Percentiles rank a stretch among this genome's conserved stretches.
Conservation (phyloP, 2,888 invertebrate genomes). For the Nymphalis urticae region DNA sequence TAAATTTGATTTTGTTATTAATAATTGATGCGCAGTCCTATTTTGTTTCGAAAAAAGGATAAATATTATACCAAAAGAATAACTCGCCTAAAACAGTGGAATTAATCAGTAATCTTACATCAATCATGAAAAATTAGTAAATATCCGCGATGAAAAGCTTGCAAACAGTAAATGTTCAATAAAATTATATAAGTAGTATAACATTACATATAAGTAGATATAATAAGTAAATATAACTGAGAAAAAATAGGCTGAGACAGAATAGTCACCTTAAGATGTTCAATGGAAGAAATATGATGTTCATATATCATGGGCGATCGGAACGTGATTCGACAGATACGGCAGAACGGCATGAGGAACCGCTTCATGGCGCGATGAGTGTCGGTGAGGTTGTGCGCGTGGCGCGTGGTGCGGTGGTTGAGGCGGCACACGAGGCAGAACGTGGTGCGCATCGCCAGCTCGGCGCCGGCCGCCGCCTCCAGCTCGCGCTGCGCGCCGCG, state of each 20-base stretch:
- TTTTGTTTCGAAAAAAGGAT: no score
- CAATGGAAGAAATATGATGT: constrained; percentile 90
- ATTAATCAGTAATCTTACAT: no score
- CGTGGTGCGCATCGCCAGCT: constrained; percentile 83
- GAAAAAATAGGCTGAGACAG: neutral
- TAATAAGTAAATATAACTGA: no score
- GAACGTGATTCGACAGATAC: constrained; percentile 88
- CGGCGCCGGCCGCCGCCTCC: constrained; percentile 85
- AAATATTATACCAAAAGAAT: no score
- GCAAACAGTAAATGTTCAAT: no score
- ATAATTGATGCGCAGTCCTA: no score
- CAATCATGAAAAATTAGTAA: no score
- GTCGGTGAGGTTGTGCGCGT: constrained; percentile 89
- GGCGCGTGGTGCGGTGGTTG: constrained; percentile 88
- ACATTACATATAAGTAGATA: no score
- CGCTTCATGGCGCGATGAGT: constrained; percentile 92
- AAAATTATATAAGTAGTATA: no score
- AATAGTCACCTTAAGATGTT: constrained; percentile 86
- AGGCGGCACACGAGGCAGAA: constrained; percentile 89
- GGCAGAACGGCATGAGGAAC: constrained; percentile 91
- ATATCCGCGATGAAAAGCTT: no score
- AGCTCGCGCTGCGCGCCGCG: constrained; percentile 89
- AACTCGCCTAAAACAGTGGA: no score
- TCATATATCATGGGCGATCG: constrained; percentile 93
- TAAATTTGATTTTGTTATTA: no score